Evolutionary conservation across 2,797 vertebrate genomes (phyloP).

Genomic region (Botia kubotai): DNA sequence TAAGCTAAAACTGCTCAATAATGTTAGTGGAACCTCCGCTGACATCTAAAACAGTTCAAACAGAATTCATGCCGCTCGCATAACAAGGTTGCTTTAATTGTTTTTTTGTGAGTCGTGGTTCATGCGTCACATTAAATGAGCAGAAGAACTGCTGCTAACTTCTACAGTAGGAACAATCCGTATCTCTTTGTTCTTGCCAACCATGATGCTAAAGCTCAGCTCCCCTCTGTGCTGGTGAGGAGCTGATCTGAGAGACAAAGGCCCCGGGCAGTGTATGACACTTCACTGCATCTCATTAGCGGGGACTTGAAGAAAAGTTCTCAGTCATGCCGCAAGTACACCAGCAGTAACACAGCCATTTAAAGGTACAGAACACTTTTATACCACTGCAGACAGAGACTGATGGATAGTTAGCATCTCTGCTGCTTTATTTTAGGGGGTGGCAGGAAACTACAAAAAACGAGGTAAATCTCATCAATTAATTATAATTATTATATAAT

Average conservation of each 20-base stretch:
- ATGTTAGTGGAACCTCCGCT: not conserved
- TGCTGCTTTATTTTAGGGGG: not conserved
- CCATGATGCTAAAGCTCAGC: constrained; percentile 60
- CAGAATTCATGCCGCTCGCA: not conserved
- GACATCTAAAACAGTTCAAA: not conserved
- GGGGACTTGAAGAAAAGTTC: constrained; percentile 67
- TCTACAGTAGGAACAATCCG: constrained; percentile 8
- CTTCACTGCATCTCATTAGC: constrained; percentile 74
- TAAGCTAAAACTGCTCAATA: not conserved
- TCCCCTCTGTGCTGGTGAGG: constrained; percentile 62
- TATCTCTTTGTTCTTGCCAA: constrained; percentile 40
- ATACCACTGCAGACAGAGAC: constrained; percentile 44
- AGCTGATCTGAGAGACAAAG: constrained; percentile 68
- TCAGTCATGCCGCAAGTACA: constrained; percentile 71
- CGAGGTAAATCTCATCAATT: not conserved
- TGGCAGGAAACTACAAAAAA: not conserved
- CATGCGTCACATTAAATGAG: constrained; percentile 20
- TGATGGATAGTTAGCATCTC: not conserved
- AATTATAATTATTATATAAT: not conserved
- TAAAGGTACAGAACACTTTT: constrained; percentile 25
- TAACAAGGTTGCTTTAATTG: not conserved
- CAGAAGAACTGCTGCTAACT: not conserved
- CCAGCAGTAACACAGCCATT: constrained; percentile 59
- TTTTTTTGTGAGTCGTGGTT: not conserved
- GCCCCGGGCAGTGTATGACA: constrained; percentile 74